Evolutionary conservation across 2,888 invertebrate genomes (phyloP).

Genomic region (Aporophyla lueneburgensis): DNA sequence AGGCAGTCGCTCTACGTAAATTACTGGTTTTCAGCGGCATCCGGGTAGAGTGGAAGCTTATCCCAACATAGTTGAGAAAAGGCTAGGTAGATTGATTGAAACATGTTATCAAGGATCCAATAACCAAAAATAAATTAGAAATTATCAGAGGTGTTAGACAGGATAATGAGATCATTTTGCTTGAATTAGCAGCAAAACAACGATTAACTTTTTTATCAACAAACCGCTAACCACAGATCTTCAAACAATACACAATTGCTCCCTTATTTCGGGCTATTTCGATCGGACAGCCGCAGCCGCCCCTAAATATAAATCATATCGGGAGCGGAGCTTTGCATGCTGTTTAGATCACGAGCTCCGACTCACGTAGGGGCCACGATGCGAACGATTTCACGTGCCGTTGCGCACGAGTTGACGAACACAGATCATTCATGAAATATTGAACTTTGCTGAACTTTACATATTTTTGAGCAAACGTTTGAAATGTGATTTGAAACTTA

Average conservation of each 20-base stretch:
- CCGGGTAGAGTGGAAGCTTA: too few relatives aligned
- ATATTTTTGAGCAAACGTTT: constrained; percentile 46
- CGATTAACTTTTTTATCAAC: constrained; percentile 26
- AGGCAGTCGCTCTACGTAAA: too few relatives aligned
- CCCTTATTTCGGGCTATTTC: constrained; percentile 29
- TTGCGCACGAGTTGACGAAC: constrained; percentile 64
- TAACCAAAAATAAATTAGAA: neutral
- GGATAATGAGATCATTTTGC: constrained; percentile 25
- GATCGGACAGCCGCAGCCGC: constrained; percentile 43
- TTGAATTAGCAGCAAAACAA: constrained; percentile 14
- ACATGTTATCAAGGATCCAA: neutral
- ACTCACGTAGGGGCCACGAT: constrained; percentile 49
- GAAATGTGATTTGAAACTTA: constrained; percentile 25
- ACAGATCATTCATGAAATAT: constrained; percentile 62
- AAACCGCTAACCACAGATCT: constrained; percentile 7
- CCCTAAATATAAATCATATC: constrained; percentile 61
- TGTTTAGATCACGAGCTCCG: constrained; percentile 53
- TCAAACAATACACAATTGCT: constrained; percentile 39
- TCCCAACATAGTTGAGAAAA: too few relatives aligned
- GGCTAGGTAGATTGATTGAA: neutral
- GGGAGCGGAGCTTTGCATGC: constrained; percentile 43
- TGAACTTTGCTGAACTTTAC: constrained; percentile 55
- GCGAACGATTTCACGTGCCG: constrained; percentile 62
- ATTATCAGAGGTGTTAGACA: constrained; percentile 34
- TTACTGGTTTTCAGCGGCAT: too few relatives aligned